Base-by-base conservation (phyloP, 2,113 vertebrate species). In the Perca fluviatilis region DNA sequence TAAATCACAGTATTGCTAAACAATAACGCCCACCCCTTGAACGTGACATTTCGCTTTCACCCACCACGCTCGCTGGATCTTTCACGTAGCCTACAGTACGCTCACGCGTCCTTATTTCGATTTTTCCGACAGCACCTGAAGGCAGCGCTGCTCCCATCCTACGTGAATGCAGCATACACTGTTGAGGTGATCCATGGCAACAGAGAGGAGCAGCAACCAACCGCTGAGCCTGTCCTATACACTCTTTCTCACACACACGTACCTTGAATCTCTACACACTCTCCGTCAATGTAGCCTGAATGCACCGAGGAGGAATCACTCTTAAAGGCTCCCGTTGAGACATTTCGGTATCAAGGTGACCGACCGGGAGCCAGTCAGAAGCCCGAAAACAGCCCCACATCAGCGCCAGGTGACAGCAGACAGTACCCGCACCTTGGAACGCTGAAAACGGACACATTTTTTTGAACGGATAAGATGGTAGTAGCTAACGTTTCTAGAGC, bases 111-210 rank as follows among this genome's bases (percentile, higher is more conserved):
- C 3, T 1, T 0, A 0, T 57, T 13, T 0, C 0, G 5, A 18
- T 64, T 70, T 84, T n/a, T 88, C 91, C 89, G 40, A 83, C 75
- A 0, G 77, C 65, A 2, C 84, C 0, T 88, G 92, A 93, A 92
- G 56, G 90, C 85, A 10, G 69, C 92, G 69, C 80, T 66, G 76
- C 80, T 93, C 91, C 91, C 88, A 88, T 72, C 64, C 75, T 75
- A 63, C 88, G 58, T 92, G 93, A 93, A 92, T 83, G 92, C 91
- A 93, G 88, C 94, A 92, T 85, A 79, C 90, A 94, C 79, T 95
- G 95, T 96, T 95, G 94, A 94, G 88, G 91, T 88, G 95, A 94
- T 94, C 95, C 95, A 96, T 96, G 95, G 95, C 93, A 96, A 96
- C 95, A 95, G 92, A 79, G 84, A 80, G 85, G 68, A 78, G 85